Base-by-base conservation (phyloP, 2,888 invertebrate species). In the Deroplatys truncata region DNA sequence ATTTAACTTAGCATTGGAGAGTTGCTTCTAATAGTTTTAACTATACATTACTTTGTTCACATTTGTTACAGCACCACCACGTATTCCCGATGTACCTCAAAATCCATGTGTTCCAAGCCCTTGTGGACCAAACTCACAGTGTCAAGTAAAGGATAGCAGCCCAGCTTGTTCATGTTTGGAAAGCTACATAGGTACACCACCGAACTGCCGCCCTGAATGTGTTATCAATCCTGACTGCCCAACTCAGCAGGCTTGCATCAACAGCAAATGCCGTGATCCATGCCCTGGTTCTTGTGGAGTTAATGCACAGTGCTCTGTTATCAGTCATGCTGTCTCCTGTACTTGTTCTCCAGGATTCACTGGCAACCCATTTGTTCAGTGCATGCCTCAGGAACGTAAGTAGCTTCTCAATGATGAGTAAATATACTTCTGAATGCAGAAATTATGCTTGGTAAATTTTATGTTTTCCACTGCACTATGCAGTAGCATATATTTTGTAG, bases 301-400 rank as follows among this genome's bases (percentile, higher is more conserved):
- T 25, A 96, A 97, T 92, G 96, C 97, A 9, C 97, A 97, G 92
- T 98, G 98, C 92, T 95, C 96, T 88, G 96, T 98, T 31, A 96
- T 97, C 10, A 96, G 96, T 91, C 97, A 98, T 92, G 96, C 96
- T 1, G 97, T 97, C 0, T 96, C 97, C 1, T 98, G 98, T 92
- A 96, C 95, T 13, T 98, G 98, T 92, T 94, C 95, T 43, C 93
- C 95, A 72, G 97, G 97, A 91, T 97, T 95, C 92, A 96, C 96
- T 15, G 98, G 98, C 90, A 97, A 98, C 94, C 97, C 98, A 86
- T 97, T 97, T 92, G 95, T 97, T 82, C 97, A 97, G 92, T 98
- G 98, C 92, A 93, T 96, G 89, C 93, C 93, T 88, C 94, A 95
- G 92, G 94, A 94, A 93, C 94, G 95, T 95, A 92, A 91, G 92